Base-by-base conservation (phyloP, 2,113 vertebrate species). In the Varanus komodoensis region DNA sequence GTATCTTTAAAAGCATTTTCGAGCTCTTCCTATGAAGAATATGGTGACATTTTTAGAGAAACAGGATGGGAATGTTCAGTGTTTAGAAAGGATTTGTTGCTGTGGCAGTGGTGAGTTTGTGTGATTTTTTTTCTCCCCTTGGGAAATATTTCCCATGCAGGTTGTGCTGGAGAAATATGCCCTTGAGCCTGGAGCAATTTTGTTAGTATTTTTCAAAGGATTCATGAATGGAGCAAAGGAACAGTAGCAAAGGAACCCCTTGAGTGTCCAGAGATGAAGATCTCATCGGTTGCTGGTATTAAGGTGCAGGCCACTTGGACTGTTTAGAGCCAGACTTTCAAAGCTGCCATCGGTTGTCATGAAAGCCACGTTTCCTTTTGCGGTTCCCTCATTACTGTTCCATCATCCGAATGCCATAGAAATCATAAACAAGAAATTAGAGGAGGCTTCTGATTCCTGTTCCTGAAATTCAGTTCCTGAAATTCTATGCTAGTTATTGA, bases 401-500 rank as follows among this genome's bases (percentile, higher is more conserved):
- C 14, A 11, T 79, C 44, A 50, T 82, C 81, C 81, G 12, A n/a
- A 44, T 71, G 23, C 80, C 89, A 21, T 73, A 52, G 64, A 21
- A n/a, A 83, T 29, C 67, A 44, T 52, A 83, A 79, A 71, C 32
- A 87, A 91, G 34, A 32, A 67, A 48, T 50, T 19, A 3, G 0
- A 6, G 83, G 75, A 93, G 0, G 14, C 5, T 23, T 14, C 8
- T 80, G 21, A 23, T 0, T 77, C 1, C 14, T 82, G 3, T 74
- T 19, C 25, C 25, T 52, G 25, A 69, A 89, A 79, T 44, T 19
- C 4, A 21, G 8, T 61, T 90, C 32, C 71, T 86, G 85, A 73
- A 0, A 0, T 68, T 64, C n/a, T 89, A 77, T 32, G 48, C 69
- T 64, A 91, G 17, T 44, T 87, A 61, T 64, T 93, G 91, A 91